Evolutionary conservation across 2,888 invertebrate species (phyloP).

Genomic region (Ochropacha duplaris): DNA sequence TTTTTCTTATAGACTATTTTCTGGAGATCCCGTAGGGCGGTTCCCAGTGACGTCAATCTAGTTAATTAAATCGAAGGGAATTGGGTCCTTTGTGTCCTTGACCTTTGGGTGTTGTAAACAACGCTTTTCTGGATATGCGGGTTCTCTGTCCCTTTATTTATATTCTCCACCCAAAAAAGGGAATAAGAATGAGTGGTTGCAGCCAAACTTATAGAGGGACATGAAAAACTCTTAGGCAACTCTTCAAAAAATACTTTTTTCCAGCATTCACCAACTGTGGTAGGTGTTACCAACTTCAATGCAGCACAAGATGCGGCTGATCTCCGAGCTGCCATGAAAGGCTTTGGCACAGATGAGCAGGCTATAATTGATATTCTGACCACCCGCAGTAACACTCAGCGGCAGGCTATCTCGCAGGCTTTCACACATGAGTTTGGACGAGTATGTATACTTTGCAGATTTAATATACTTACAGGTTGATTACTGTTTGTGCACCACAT

Average conservation of each 20-base stretch:
- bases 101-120: neutral
- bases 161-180: too few relatives aligned
- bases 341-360: slow-evolving; percentile 90
- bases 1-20: neutral
- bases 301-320: slow-evolving; percentile 85
- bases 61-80: slow-evolving; percentile 16
- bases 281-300: slow-evolving; percentile 83
- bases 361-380: slow-evolving; percentile 89
- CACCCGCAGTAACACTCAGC: slow-evolving; percentile 86
- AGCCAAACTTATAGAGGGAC: neutral
- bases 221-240: too few relatives aligned
- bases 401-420: slow-evolving; percentile 86
- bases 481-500: too few relatives aligned
- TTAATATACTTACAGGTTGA: neutral
- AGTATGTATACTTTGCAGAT: slow-evolving; percentile 52
- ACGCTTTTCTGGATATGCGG: neutral
- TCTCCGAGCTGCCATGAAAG: slow-evolving; percentile 88
- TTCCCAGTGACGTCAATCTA: slow-evolving; percentile 37
- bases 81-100: slow-evolving; percentile 12
- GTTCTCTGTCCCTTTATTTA: neutral
- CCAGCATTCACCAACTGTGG: slow-evolving; percentile 83
- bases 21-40: slow-evolving; percentile 27
- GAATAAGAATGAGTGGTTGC: too few relatives aligned
- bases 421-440: slow-evolving; percentile 84
- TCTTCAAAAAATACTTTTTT: neutral